Evolutionary conservation across 2,797 vertebrate species (phyloP).

Genomic region (Protonibea diacanthus): DNA sequence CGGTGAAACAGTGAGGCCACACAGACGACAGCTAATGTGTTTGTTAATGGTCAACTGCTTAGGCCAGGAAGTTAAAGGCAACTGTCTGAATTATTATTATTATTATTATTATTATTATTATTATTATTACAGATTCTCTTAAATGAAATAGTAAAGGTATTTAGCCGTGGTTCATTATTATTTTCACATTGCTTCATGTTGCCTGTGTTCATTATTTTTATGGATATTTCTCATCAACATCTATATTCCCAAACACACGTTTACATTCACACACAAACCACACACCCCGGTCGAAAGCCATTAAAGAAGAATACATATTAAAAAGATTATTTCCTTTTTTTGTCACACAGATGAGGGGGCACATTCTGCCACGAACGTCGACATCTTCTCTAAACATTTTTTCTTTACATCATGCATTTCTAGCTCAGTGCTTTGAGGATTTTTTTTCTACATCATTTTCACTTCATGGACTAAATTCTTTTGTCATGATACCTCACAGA

Average conservation of each 20-base stretch:
- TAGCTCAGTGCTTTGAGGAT: constrained; percentile 17
- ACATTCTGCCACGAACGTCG: constrained; percentile 34
- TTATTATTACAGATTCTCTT: constrained; percentile 19
- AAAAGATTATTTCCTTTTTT: constrained; percentile 13
- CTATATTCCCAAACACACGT: constrained; percentile 21
- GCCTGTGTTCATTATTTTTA: constrained; percentile 36
- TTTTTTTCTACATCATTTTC: constrained; percentile 22
- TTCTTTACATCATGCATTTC: constrained; percentile 67
- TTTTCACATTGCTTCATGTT: constrained; percentile 59
- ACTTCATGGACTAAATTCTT: constrained; percentile 19
- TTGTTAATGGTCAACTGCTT: constrained; percentile 39
- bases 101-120: not conserved
- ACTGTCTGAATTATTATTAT: constrained; percentile 18
- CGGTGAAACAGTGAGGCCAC: constrained; percentile 31
- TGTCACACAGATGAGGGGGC: constrained; percentile 4
- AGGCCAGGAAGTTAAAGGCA: constrained; percentile 47
- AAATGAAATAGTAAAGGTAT: constrained; percentile 23
- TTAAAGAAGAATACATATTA: not conserved
- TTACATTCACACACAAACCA: constrained; percentile 27
- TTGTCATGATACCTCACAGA: constrained; percentile 38
- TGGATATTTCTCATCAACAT: not conserved
- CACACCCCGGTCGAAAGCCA: not conserved
- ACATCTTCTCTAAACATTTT: constrained; percentile 27
- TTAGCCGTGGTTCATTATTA: constrained; percentile 3
- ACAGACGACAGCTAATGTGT: constrained; percentile 21